A percentile compares a stretch with the other conserved stretches of the same genome.
These are phyloP conservation scores for Aethes cnicana DNA, from an alignment of 2,888 invertebrate species.

Conservation along the genomic window DNA sequence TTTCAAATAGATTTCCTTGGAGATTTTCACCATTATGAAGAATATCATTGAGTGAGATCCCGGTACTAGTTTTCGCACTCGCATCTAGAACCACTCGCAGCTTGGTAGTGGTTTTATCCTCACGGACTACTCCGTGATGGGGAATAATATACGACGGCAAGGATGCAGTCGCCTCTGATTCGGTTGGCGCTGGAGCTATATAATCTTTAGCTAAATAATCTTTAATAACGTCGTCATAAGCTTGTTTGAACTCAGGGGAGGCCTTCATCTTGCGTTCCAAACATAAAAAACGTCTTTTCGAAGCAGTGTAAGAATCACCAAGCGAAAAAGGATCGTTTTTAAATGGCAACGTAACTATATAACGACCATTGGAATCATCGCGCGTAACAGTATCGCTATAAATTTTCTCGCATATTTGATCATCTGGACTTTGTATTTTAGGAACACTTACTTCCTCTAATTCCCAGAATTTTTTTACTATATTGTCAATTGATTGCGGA, in stretches of 20 bases:
- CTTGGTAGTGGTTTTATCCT: not conserved
- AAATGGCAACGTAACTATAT: not conserved
- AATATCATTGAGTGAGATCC: not conserved
- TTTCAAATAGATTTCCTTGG: slow-evolving; percentile 13
- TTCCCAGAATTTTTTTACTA: not conserved
- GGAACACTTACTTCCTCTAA: not conserved
- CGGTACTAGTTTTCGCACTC: not conserved
- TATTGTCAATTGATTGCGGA: not conserved
- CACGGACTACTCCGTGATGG: slow-evolving; percentile 13
- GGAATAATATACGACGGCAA: slow-evolving; percentile 20
- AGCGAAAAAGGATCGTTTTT: not conserved
- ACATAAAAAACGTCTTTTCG: not conserved
- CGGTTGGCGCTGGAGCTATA: not conserved
- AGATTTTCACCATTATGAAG: slow-evolving; percentile 12
- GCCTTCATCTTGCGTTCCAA: not conserved
- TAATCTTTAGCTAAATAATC: slow-evolving; percentile 2
- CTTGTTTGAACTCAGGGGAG: not conserved
- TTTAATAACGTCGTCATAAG: not conserved
- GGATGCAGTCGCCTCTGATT: not conserved
- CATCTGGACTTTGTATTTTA: not conserved
- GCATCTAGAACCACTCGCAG: not conserved
- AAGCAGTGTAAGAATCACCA: slow-evolving; percentile 10
- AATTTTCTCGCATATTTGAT: not conserved
- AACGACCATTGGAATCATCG: not conserved
- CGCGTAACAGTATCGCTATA: not conserved